These are phyloP conservation scores for Chloropsis hardwickii DNA, from an alignment of 2,113 vertebrate species.

Conservation along the genomic window DNA sequence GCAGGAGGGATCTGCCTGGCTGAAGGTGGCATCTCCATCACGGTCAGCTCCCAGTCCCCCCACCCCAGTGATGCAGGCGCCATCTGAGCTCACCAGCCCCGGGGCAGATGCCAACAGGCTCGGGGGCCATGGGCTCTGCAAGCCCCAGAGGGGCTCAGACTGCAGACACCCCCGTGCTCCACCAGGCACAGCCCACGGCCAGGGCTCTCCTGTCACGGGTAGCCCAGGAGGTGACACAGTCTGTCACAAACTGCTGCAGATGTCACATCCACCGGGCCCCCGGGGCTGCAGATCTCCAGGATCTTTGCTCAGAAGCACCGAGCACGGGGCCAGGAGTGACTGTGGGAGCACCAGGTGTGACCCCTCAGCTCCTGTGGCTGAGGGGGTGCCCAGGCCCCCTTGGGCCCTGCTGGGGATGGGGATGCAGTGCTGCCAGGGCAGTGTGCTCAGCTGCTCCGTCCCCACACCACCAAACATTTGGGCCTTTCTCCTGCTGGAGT, in stretches of 20 bases:
- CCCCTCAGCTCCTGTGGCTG: accelerated
- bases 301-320: accelerated
- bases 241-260: neutral
- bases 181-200: neutral
- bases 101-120: neutral
- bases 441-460: accelerated
- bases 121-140: neutral
- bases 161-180: accelerated
- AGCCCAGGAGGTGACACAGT: neutral
- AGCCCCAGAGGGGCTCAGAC: neutral
- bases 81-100: neutral
- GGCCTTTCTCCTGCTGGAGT: neutral
- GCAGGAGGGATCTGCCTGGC: neutral
- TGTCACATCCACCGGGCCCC: neutral
- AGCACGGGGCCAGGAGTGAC: neutral
- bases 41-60: neutral
- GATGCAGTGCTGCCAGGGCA: accelerated
- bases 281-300: neutral
- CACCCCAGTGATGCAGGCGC: neutral
- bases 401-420: neutral
- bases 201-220: neutral
- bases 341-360: neutral
- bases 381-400: neutral
- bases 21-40: neutral
- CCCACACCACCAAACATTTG: neutral